These are phyloP conservation scores for Drosophila demipolita DNA, from an alignment of 2,888 invertebrate genomes.

Conservation along the genomic window DNA sequence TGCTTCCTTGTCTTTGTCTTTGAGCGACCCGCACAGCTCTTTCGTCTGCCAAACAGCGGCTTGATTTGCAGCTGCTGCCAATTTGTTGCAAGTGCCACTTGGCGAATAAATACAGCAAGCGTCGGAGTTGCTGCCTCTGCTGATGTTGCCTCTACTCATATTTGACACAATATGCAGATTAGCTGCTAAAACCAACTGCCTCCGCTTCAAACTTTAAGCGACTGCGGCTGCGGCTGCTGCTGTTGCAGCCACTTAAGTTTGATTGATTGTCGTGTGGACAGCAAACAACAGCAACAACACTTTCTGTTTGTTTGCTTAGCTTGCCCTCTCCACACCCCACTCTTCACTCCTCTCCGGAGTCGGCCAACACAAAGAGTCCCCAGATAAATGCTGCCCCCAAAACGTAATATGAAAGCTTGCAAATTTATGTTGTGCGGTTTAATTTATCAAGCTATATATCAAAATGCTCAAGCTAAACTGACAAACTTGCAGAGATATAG, in stretches of 20 bases:
- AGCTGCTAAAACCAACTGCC: conserved; percentile 66
- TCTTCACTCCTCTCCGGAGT: not conserved
- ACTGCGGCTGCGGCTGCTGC: conserved; percentile 23
- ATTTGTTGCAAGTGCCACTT: conserved; percentile 75
- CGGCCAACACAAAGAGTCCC: conserved; percentile 4
- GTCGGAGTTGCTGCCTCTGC: conserved; percentile 17
- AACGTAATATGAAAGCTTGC: not conserved
- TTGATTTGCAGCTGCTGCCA: conserved; percentile 45
- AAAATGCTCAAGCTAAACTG: not conserved
- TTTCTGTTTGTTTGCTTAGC: not conserved
- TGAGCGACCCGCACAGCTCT: conserved; percentile 57
- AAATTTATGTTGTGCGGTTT: not conserved
- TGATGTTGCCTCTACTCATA: conserved; percentile 21
- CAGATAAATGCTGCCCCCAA: conserved; percentile 11
- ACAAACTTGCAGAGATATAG: not conserved
- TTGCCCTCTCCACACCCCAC: not conserved
- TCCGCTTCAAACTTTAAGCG: conserved; percentile 9
- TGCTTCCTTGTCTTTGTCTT: conserved; percentile 16
- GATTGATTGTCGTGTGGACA: conserved; percentile 72
- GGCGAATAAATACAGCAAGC: conserved; percentile 41
- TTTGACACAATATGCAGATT: conserved; percentile 78
- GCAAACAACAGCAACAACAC: not conserved
- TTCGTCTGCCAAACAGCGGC: conserved; percentile 34
- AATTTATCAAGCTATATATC: not conserved
- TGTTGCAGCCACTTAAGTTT: conserved; percentile 63